phyloP scores from a whole-genome alignment of 2,888 invertebrate genomes.

The Troides aeacus region DNA sequence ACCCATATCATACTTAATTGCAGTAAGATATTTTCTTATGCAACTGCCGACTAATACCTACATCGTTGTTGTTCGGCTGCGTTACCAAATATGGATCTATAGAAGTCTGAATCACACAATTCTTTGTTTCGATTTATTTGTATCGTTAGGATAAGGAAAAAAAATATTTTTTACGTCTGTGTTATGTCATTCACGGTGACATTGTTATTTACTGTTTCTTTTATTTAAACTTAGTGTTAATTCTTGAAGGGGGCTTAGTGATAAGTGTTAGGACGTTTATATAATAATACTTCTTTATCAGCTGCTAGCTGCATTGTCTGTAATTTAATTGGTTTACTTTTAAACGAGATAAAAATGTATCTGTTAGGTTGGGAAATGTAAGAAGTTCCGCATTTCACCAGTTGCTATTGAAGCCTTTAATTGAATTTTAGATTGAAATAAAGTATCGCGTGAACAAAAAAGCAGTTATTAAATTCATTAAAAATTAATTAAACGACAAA shows the following conservation, averaged over 20 bases:
- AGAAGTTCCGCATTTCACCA: not conserved
- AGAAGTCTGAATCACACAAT: constrained; percentile 23
- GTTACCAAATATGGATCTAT: constrained; percentile 35
- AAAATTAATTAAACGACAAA: constrained; percentile 20
- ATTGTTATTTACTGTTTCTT: not conserved
- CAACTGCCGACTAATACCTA: constrained; percentile 31
- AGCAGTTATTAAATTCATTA: constrained; percentile 26
- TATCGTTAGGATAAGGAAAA: not conserved
- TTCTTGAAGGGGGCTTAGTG: too few species aligned
- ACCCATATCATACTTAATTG: constrained; percentile 55
- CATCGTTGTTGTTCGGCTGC: constrained; percentile 40
- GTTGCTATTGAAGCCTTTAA: not conserved
- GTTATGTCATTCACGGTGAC: not conserved
- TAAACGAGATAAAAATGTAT: too few species aligned
- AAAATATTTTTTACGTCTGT: not conserved
- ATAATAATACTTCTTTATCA: too few species aligned
- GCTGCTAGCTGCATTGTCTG: too few species aligned
- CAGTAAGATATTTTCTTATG: constrained; percentile 59
- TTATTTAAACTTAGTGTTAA: not conserved
- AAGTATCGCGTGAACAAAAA: constrained; percentile 5
- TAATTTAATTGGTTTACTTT: too few species aligned
- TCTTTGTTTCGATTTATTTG: not conserved
- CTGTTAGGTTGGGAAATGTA: too few species aligned
- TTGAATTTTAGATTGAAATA: not conserved
- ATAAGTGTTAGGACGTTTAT: too few species aligned